Percentiles rank a stretch among this genome's conserved stretches.
Evolutionary conservation across 2,113 vertebrate species (phyloP).

Genomic region (Girardinichthys multiradiatus): DNA sequence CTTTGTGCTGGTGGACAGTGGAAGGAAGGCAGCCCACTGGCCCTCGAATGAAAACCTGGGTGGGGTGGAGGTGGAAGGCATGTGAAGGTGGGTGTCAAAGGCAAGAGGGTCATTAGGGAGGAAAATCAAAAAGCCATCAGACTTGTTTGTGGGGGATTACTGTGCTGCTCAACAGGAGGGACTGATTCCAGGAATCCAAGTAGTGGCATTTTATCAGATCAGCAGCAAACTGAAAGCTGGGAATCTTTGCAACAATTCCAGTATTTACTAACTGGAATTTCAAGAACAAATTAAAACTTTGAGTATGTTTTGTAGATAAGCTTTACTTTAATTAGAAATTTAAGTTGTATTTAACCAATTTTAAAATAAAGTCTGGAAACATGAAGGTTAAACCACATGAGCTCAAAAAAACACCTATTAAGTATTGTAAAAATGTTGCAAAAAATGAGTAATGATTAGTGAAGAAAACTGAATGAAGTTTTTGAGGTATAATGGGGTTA

Average conservation of each 20-base stretch:
- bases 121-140: constrained; percentile 79
- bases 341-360: no score
- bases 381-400: no score
- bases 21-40: constrained; percentile 70
- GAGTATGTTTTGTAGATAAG: no score
- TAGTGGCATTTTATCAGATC: constrained; percentile 8
- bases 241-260: not conserved
- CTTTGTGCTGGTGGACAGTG: constrained; percentile 73
- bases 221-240: not conserved
- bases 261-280: not conserved
- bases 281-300: no score
- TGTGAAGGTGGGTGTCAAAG: constrained; percentile 72
- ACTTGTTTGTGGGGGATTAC: constrained; percentile 68
- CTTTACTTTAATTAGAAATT: no score
- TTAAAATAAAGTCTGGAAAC: no score
- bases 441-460: no score
- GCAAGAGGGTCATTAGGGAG: constrained; percentile 50
- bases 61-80: constrained; percentile 52
- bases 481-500: no score
- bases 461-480: not conserved
- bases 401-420: no score
- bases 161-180: constrained; percentile 52
- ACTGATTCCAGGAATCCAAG: constrained; percentile 9
- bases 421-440: no score
- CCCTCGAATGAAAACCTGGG: constrained; percentile 56